These are phyloP conservation scores for Girardia tigrina DNA, from an alignment of 2,888 invertebrate genomes.

Conservation along the genomic window DNA sequence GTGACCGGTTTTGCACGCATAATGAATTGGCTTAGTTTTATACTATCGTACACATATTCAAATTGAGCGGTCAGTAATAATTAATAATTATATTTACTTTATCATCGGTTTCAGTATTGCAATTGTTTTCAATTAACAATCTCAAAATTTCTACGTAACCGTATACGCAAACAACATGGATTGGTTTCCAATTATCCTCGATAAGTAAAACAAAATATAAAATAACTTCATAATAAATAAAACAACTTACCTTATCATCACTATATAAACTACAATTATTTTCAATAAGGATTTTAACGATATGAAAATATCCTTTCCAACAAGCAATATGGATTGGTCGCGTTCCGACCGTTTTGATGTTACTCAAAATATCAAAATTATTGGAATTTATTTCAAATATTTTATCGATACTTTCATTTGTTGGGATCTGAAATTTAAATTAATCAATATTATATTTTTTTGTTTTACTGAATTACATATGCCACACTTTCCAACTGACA, in stretches of 20 bases:
- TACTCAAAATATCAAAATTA: background rate
- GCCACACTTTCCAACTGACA: background rate
- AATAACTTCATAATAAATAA: too few species aligned
- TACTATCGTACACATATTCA: too few species aligned
- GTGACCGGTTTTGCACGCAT: constrained; percentile 1
- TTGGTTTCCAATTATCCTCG: constrained; percentile 23
- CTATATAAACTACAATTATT: background rate
- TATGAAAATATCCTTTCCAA: background rate
- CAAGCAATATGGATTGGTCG: background rate
- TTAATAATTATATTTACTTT: too few species aligned
- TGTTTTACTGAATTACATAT: background rate
- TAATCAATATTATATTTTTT: background rate
- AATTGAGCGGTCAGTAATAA: too few species aligned
- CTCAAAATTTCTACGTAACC: background rate
- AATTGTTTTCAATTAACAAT: background rate
- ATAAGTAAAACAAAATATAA: background rate
- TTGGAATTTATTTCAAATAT: background rate
- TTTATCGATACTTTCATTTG: constrained; percentile 3
- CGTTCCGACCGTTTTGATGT: background rate
- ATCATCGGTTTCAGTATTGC: background rate
- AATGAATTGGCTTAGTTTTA: background rate
- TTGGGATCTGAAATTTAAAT: background rate
- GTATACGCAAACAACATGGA: background rate
- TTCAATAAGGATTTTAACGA: background rate
- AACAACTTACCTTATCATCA: background rate